Evolutionary conservation across 2,888 invertebrate genomes (phyloP).

Genomic region (Marronus borbonicus): DNA sequence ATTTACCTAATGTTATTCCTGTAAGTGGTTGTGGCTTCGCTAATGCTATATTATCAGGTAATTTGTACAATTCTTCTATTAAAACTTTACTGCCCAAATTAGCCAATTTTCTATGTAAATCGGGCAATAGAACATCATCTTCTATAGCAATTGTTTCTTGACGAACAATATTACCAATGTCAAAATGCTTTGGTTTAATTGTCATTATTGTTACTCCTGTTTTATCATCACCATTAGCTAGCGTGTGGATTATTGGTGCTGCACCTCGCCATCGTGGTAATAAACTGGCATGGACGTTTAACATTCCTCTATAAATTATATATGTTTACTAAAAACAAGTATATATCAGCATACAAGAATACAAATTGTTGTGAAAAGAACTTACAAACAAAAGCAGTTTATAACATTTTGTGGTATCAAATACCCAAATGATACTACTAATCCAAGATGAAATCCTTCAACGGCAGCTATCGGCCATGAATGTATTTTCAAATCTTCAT

Average conservation of each 20-base stretch:
- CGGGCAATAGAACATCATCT: conserved; percentile 76
- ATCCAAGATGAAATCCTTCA: conserved; percentile 84
- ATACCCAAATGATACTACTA: conserved; percentile 95
- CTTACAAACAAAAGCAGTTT: conserved; percentile 86
- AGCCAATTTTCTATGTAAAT: conserved; percentile 78
- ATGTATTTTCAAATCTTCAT: conserved; percentile 75
- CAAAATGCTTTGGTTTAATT: conserved; percentile 87
- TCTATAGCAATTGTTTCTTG: conserved; percentile 75
- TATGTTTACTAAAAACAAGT: conserved; percentile 47
- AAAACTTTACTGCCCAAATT: conserved; percentile 80
- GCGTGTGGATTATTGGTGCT: conserved; percentile 89
- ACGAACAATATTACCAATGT: conserved; percentile 81
- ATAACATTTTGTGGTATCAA: conserved; percentile 86
- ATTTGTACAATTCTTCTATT: conserved; percentile 74
- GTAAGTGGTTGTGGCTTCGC: conserved; percentile 76
- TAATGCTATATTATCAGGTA: conserved; percentile 75
- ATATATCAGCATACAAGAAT: conserved; percentile 26
- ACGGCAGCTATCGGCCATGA: conserved; percentile 76
- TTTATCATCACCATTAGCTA: conserved; percentile 84
- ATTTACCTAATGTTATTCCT: conserved; percentile 81
- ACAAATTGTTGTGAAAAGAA: conserved; percentile 57
- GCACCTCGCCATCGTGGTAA: conserved; percentile 95
- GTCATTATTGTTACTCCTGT: conserved; percentile 93
- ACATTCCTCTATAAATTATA: conserved; percentile 81
- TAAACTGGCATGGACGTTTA: conserved; percentile 95